Evolutionary conservation across 2,113 vertebrate species (phyloP).

Genomic region (Oenanthe oenanthe): DNA sequence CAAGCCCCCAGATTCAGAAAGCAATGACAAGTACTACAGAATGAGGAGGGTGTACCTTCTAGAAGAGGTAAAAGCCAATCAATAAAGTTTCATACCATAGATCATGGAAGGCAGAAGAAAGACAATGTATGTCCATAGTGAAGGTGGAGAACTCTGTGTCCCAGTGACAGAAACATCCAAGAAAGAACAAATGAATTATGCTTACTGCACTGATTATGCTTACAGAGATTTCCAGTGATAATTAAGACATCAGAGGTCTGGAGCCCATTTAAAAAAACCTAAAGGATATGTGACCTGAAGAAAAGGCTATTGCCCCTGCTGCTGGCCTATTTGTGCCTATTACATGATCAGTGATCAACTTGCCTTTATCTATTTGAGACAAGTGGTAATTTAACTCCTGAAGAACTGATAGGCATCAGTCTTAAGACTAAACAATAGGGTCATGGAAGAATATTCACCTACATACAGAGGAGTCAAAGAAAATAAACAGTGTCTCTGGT

Average conservation of each 20-base stretch:
- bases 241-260: background rate
- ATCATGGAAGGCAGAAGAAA: background rate
- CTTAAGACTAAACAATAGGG: background rate
- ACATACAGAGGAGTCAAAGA: background rate
- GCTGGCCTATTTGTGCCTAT: background rate
- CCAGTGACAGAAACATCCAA: background rate
- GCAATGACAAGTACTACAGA: background rate
- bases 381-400: background rate
- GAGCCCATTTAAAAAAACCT: fast-evolving
- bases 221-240: background rate
- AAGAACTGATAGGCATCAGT: background rate
- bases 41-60: background rate
- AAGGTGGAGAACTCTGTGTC: background rate
- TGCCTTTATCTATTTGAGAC: background rate
- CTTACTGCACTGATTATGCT: background rate
- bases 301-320: background rate
- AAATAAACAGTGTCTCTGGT: background rate
- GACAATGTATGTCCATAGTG: fast-evolving
- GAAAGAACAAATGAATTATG: too few species aligned
- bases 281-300: background rate
- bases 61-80: background rate
- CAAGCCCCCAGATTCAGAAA: background rate
- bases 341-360: background rate
- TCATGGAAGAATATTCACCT: background rate
- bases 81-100: background rate